These are phyloP conservation scores for Tauraco erythrolophus DNA, from an alignment of 2,113 vertebrate genomes.

Conservation along the genomic window DNA sequence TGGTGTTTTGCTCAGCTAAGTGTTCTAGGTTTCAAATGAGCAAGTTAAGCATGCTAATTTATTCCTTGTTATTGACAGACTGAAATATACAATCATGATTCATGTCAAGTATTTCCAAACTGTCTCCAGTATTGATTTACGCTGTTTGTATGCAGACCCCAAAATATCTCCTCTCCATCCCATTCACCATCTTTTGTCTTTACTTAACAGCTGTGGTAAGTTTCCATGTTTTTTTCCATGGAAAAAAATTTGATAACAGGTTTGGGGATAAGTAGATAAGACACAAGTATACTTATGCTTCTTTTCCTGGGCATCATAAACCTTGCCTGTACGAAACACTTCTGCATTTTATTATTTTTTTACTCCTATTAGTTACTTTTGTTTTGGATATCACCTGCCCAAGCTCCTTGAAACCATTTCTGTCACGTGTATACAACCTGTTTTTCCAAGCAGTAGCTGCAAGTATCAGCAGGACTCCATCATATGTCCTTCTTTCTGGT, in stretches of 20 bases:
- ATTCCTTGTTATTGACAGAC: background rate
- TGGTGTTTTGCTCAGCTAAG: background rate
- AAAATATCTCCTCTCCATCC: conserved; percentile 10
- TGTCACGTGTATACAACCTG: background rate
- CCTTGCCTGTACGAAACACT: background rate
- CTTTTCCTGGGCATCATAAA: background rate
- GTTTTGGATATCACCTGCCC: background rate
- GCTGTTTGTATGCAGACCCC: background rate
- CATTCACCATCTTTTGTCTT: conserved; percentile 13
- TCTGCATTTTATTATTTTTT: background rate
- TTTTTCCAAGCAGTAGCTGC: background rate
- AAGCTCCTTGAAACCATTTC: background rate
- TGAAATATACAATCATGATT: background rate
- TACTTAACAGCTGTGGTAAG: background rate
- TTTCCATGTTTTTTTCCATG: no score
- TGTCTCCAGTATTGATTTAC: background rate
- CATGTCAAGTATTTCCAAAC: background rate
- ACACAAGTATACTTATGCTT: background rate
- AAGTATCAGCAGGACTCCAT: background rate
- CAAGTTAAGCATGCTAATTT: background rate
- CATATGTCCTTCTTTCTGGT: background rate
- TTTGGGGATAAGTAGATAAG: background rate
- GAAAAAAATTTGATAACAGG: background rate
- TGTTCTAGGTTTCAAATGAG: background rate
- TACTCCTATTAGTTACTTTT: background rate